Evolutionary conservation across 2,797 vertebrate species (phyloP).

Genomic region (Podargus strigoides): DNA sequence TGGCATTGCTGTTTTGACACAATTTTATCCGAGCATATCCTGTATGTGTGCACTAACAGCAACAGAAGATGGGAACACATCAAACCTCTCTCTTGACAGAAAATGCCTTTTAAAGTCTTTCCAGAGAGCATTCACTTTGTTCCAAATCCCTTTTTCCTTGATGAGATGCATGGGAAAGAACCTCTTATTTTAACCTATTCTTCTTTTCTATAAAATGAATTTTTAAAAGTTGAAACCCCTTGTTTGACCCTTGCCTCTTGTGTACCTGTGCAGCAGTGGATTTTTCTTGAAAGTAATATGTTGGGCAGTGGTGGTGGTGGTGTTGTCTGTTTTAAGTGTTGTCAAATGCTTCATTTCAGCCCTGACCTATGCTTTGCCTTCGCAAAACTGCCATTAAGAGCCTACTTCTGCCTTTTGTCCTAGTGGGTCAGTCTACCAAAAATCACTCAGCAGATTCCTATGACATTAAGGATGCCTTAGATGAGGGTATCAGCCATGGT

Average conservation of each 20-base stretch:
- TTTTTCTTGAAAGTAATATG: not conserved
- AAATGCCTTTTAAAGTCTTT: not conserved
- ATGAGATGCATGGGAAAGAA: not conserved
- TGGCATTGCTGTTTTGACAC: not conserved
- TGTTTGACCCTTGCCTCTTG: not conserved
- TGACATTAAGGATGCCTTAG: not conserved
- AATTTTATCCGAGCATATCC: not conserved
- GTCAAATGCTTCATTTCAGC: not conserved
- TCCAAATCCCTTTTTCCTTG: not conserved
- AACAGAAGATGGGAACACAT: not conserved
- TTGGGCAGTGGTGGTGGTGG: too few species aligned
- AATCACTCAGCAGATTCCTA: not conserved
- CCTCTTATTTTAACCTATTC: not conserved
- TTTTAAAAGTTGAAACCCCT: not conserved
- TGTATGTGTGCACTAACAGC: not conserved
- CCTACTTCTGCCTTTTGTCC: not conserved
- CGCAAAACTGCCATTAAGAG: not conserved
- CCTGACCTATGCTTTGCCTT: not conserved
- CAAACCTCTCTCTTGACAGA: not conserved
- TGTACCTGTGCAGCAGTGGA: not conserved
- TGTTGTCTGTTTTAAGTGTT: not conserved
- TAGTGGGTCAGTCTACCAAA: not conserved
- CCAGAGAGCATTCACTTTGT: not conserved
- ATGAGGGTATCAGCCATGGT: rapidly evolving
- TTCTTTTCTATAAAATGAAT: not conserved